Percentiles rank a stretch among this genome's conserved stretches.
These are phyloP conservation scores for Danio jaintianensis DNA, from an alignment of 2,797 vertebrate species.

Conservation along the genomic window DNA sequence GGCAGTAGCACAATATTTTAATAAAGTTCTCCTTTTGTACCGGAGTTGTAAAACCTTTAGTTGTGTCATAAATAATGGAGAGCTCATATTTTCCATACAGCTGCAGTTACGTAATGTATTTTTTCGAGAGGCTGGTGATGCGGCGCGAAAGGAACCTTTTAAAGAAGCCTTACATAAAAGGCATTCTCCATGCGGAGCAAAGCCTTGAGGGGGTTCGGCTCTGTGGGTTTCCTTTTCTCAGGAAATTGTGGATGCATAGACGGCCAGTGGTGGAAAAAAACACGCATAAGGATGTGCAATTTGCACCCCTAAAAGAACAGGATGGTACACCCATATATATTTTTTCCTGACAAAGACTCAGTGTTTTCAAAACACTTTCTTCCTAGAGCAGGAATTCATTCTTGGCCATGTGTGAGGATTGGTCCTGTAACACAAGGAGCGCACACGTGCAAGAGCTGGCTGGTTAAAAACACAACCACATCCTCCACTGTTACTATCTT, in stretches of 20 bases:
- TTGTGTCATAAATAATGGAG: conserved; percentile 6
- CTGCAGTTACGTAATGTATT: conserved; percentile 33
- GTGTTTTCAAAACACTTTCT: background rate
- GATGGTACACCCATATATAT: background rate
- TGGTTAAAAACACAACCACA: conserved; percentile 23
- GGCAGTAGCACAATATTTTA: background rate
- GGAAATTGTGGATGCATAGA: background rate
- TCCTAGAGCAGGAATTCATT: conserved; percentile 34
- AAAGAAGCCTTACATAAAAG: conserved; percentile 45
- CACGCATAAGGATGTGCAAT: background rate
- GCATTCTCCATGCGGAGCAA: conserved; percentile 21
- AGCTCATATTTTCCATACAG: conserved; percentile 22
- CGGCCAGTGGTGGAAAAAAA: background rate
- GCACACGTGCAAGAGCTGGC: background rate
- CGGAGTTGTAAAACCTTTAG: conserved; percentile 6
- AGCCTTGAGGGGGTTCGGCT: conserved; percentile 2
- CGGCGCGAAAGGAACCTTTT: conserved; percentile 46
- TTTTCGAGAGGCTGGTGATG: conserved; percentile 29
- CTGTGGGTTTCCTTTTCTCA: conserved; percentile 6
- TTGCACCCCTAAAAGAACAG: background rate
- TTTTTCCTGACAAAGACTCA: background rate
- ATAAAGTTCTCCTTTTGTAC: background rate
- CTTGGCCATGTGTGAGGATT: conserved; percentile 13
- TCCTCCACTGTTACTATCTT: conserved; percentile 2
- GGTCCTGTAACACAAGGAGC: conserved; percentile 25